Conservation (phyloP, 2,113 vertebrate species). For the Corvus moneduloides region DNA sequence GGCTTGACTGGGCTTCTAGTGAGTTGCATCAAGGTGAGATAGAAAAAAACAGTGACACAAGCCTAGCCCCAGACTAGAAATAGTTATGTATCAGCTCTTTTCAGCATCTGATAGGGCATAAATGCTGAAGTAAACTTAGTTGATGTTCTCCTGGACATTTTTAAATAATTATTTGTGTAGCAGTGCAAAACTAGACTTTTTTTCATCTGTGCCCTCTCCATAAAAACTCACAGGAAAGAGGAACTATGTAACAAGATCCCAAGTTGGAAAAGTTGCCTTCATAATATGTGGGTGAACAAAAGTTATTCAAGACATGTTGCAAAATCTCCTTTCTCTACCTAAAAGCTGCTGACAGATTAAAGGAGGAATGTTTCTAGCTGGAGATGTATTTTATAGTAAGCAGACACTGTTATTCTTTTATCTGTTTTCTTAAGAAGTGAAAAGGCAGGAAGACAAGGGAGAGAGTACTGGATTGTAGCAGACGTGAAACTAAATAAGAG, state of each 20-base stretch:
- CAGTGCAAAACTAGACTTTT: background rate
- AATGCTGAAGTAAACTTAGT: background rate
- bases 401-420: background rate
- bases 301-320: background rate
- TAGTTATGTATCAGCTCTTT: background rate
- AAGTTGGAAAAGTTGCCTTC: background rate
- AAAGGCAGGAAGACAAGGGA: background rate
- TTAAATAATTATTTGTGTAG: background rate
- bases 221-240: background rate
- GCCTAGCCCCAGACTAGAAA: background rate
- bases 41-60: background rate
- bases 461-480: background rate
- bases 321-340: background rate
- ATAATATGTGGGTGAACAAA: background rate
- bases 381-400: background rate
- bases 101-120: background rate
- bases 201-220: background rate
- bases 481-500: background rate
- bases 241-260: background rate
- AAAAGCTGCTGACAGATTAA: slow-evolving; percentile 5
- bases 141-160: background rate
- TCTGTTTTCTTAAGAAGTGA: slow-evolving; percentile 1
- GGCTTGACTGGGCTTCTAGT: background rate
- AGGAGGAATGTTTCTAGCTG: background rate
- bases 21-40: background rate